Percentiles rank a stretch among this genome's conserved stretches.
Evolutionary conservation across 2,888 invertebrate species (phyloP).

Genomic region (Ditylenchus weischeri): DNA sequence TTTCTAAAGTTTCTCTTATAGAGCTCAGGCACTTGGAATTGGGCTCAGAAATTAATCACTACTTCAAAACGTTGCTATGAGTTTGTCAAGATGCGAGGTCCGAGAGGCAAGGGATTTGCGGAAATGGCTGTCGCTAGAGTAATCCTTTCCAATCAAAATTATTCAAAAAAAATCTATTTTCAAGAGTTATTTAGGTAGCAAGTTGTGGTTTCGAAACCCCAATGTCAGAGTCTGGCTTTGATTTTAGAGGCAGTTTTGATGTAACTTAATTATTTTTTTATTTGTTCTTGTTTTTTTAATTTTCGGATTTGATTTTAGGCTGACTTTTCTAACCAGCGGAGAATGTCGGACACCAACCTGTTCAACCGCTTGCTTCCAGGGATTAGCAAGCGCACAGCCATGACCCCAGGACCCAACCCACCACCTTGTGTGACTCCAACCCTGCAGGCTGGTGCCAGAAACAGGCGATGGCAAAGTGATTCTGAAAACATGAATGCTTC

Average conservation of each 20-base stretch:
- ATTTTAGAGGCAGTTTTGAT: conserved; percentile 38
- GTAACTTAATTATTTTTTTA: background rate
- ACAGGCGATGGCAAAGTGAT: conserved; percentile 55
- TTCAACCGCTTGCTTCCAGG: conserved; percentile 34
- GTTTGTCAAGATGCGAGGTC: conserved; percentile 96
- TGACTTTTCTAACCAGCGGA: conserved; percentile 40
- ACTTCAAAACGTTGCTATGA: conserved; percentile 75
- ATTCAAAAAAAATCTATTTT: background rate
- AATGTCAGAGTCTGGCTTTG: conserved; percentile 70
- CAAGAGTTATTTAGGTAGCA: conserved; percentile 45
- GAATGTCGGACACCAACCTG: conserved; percentile 58
- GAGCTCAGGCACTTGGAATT: conserved; percentile 58
- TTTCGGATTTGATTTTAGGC: conserved; percentile 14
- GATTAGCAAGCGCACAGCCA: conserved; percentile 30
- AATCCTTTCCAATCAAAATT: too few relatives aligned
- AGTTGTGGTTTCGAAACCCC: conserved; percentile 90
- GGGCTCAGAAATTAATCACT: conserved; percentile 56
- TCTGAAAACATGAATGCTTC: conserved; percentile 56
- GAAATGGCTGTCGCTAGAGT: conserved; percentile 76
- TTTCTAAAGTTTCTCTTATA: conserved; percentile 33
- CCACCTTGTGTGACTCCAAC: conserved; percentile 15
- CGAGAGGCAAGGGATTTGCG: conserved; percentile 82
- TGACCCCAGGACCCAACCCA: conserved; percentile 36
- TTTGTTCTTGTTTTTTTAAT: background rate
- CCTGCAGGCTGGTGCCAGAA: conserved; percentile 23